Percentiles rank a stretch among this genome's conserved stretches.
These are phyloP conservation scores for Lasioglossum pauxillum DNA, from an alignment of 2,888 invertebrate genomes.

Conservation along the genomic window DNA sequence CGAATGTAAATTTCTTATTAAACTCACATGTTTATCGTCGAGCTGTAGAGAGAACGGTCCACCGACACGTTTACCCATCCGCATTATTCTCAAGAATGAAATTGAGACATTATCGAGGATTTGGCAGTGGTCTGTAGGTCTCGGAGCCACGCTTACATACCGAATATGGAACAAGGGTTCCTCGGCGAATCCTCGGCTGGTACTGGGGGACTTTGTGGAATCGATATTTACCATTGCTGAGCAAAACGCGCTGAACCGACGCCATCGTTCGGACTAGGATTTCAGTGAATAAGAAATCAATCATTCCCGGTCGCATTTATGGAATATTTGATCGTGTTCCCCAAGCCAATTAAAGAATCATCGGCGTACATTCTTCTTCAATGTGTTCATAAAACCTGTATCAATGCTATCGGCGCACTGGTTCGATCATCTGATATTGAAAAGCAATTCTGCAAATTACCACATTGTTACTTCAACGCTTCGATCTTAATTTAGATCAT, in stretches of 20 bases:
- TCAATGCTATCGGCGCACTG: too few species aligned
- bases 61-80: conserved; percentile 11
- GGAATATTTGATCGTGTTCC: neutral
- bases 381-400: too few species aligned
- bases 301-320: neutral
- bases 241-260: neutral
- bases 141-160: conserved; percentile 5
- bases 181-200: conserved; percentile 34
- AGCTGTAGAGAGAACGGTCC: conserved; percentile 15
- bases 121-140: neutral
- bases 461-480: too few species aligned
- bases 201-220: conserved; percentile 55
- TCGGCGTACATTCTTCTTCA: neutral
- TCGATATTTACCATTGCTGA: conserved; percentile 62
- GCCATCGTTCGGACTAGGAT: conserved; percentile 15
- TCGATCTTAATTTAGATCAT: too few species aligned
- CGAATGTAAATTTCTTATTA: neutral
- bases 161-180: conserved; percentile 16
- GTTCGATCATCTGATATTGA: too few species aligned
- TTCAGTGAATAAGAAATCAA: conserved; percentile 24
- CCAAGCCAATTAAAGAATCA: neutral
- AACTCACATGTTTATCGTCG: conserved; percentile 40
- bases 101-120: neutral
- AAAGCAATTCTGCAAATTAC: too few species aligned
- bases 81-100: conserved; percentile 37